Evolutionary conservation across 2,888 invertebrate genomes (phyloP).

Genomic region (Caenorhabditis macrosperma): DNA sequence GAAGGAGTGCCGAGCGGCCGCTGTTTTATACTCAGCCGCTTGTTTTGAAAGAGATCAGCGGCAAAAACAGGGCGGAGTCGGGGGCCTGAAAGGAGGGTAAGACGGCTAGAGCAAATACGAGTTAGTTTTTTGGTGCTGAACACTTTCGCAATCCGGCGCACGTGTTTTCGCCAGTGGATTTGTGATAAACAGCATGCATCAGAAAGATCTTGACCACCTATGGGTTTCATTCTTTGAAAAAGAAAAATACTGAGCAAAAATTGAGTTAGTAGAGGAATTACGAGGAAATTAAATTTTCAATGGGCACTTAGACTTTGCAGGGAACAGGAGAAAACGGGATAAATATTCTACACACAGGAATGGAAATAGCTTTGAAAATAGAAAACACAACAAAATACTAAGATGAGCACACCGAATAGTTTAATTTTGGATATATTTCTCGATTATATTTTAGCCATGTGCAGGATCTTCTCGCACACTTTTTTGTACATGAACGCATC

Average conservation of each 20-base stretch:
- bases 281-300: constrained; percentile 29
- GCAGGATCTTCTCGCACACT: constrained; percentile 86
- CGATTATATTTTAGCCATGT: constrained; percentile 68
- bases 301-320: constrained; percentile 1
- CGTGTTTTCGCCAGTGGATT: constrained; percentile 44
- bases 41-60: constrained; percentile 55
- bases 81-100: constrained; percentile 16
- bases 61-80: constrained; percentile 50
- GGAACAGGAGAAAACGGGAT: constrained; percentile 14
- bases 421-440: constrained; percentile 6
- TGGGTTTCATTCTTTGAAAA: constrained; percentile 26
- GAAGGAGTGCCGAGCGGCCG: background rate
- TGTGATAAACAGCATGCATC: constrained; percentile 33
- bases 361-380: constrained; percentile 11
- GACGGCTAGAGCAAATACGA: constrained; percentile 55
- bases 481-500: constrained; percentile 89
- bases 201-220: constrained; percentile 44
- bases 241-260: constrained; percentile 2
- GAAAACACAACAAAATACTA: constrained; percentile 28
- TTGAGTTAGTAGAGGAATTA: constrained; percentile 7
- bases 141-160: constrained; percentile 50
- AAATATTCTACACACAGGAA: constrained; percentile 33
- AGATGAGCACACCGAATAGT: constrained; percentile 3
- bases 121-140: constrained; percentile 52
- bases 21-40: constrained; percentile 41